Percentiles rank a stretch among this genome's conserved stretches.
These are phyloP conservation scores for Drosophila arawakana DNA, from an alignment of 1,140 invertebrate genomes.

Conservation along the genomic window DNA sequence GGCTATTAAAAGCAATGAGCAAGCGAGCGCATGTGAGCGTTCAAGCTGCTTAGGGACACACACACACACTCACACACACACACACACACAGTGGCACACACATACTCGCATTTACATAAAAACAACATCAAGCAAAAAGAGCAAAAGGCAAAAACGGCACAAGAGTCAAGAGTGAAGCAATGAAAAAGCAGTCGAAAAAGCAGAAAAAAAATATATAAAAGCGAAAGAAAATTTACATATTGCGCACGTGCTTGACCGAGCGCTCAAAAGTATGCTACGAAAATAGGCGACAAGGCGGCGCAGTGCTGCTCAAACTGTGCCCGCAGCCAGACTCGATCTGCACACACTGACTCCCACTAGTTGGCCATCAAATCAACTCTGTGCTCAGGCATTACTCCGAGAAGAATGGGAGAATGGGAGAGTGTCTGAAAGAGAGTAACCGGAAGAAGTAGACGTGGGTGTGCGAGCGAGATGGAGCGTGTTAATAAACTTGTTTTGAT, in stretches of 20 bases:
- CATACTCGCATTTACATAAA: slow-evolving; percentile 62
- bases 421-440: background rate
- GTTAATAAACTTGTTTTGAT: slow-evolving; percentile 80
- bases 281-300: slow-evolving; percentile 55
- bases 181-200: slow-evolving; percentile 35
- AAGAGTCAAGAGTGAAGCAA: background rate
- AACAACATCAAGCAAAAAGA: slow-evolving; percentile 69
- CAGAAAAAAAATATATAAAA: slow-evolving; percentile 40
- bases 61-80: slow-evolving; percentile 33
- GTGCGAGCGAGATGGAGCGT: slow-evolving; percentile 35
- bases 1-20: slow-evolving; percentile 82
- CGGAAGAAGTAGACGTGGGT: background rate
- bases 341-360: background rate
- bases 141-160: slow-evolving; percentile 33
- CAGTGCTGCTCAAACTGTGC: slow-evolving; percentile 27
- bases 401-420: background rate
- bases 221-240: slow-evolving; percentile 70
- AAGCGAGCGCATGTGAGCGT: slow-evolving; percentile 72
- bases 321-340: slow-evolving; percentile 28
- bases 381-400: too few relatives aligned
- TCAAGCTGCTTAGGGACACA: slow-evolving; percentile 66
- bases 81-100: slow-evolving; percentile 36
- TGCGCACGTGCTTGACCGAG: slow-evolving; percentile 70
- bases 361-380: slow-evolving; percentile 4
- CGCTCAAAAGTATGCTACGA: slow-evolving; percentile 53